Percentiles rank a stretch among this genome's conserved stretches.
Evolutionary conservation across 2,797 vertebrate species (phyloP).

Genomic region (Tokudaia tokunoshimensis): DNA sequence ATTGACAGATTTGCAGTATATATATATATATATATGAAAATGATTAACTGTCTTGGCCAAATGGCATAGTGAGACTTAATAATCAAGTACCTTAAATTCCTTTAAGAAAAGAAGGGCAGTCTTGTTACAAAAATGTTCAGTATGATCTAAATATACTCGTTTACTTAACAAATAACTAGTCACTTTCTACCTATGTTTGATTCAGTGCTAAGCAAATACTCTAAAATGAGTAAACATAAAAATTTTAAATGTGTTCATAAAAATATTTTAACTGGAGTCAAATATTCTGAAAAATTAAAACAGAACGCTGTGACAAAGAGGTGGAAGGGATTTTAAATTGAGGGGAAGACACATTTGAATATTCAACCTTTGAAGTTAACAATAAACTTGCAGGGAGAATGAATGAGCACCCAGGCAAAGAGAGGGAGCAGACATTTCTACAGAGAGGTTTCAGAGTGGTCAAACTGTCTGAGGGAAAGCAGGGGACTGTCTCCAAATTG

Average conservation of each 20-base stretch:
- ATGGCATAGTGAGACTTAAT: slow-evolving; percentile 28
- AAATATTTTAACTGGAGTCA: slow-evolving; percentile 25
- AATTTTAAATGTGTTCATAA: background rate
- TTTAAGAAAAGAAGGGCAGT: slow-evolving; percentile 18
- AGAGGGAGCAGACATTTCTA: background rate
- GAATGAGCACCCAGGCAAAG: background rate
- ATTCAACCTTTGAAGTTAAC: background rate
- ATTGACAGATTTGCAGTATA: slow-evolving; percentile 31
- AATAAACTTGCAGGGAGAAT: background rate
- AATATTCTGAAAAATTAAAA: slow-evolving; percentile 28
- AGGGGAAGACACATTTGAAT: background rate
- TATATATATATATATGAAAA: slow-evolving; percentile 35
- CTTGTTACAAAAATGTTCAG: background rate
- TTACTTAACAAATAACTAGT: slow-evolving; percentile 41
- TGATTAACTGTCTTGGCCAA: slow-evolving; percentile 31
- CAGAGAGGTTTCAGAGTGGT: background rate
- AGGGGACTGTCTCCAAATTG: background rate
- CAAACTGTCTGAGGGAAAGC: background rate
- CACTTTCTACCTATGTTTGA: background rate
- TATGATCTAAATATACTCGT: background rate
- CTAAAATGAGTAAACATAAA: background rate
- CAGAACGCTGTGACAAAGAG: background rate
- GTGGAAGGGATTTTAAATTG: background rate
- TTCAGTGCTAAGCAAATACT: background rate
- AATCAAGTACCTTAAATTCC: slow-evolving; percentile 25